Base-by-base conservation (phyloP, 2,113 vertebrate genomes). In the Cheirogaleus medius region DNA sequence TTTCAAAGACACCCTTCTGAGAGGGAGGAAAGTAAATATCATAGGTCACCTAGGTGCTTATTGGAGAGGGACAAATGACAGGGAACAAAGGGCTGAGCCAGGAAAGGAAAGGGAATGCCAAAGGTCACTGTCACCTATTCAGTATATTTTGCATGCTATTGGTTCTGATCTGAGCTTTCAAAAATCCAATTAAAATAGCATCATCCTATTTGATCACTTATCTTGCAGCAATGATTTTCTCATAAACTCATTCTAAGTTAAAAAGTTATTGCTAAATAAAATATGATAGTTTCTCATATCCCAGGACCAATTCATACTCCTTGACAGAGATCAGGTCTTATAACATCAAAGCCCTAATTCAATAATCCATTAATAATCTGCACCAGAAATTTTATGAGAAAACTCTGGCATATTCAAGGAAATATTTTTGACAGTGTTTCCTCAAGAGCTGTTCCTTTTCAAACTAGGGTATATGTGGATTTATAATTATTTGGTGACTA, bases 391-490 rank as follows among this genome's bases (percentile, higher is more conserved):
- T 74, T 10, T 66, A 66, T 60, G 27, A 84, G 17, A 52, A 80
- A 91, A 80, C 18, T 71, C 20, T 96, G 81, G 66, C 20, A 21
- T n/a, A 17, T 8, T 8, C 29, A 85, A 42, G 56, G 58, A 92
- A 96, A 63, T 88, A 95, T 88, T 85, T 86, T 95, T 71, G 47
- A 66, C 21, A 52, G 27, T 77, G 37, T 84, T 91, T 68, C 23
- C 74, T 71, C 37, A 69, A 27, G 13, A 78, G 8, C 76, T 66
- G 47, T 54, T 73, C 15, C 2, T 58, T 76, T 93, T 39, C 23
- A 42, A 77, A 90, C 17, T 34, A 14, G 14, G 10, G 8, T 47
- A 54, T 78, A 80, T 42, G 14, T 56, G 34, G 91, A 83, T 68
- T 74, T 93, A 78, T 29, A 82, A 94, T 94, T 68, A 60, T 71